Base-by-base conservation (phyloP, 2,888 invertebrate genomes). In the Leucophenga maculata region DNA sequence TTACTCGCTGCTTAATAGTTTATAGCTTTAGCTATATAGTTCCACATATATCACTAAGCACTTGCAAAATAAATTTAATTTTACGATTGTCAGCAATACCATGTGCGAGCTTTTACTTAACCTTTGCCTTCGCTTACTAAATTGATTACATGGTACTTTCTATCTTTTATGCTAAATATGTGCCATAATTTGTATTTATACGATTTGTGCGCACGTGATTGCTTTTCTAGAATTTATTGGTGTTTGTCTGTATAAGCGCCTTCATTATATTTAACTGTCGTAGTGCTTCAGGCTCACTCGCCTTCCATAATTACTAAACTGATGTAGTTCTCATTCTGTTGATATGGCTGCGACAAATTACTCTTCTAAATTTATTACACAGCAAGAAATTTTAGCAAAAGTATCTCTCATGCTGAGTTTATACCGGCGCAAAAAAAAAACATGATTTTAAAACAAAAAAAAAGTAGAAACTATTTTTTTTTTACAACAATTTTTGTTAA, bases 111-210 rank as follows among this genome's bases (percentile, higher is more conserved):
- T 82, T 80, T 79, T 78, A 75, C 77, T 80, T 81, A 80, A 80
- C 83, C 79, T 82, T 79, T 80, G 79, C 76, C 81, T 70, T 32
- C 16, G 20, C n/a, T n/a, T n/a, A 32, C 4, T 39, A 39, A 32
- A 44, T 44, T 39, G 60, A 39, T 60, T 32, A 60, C 44, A 44
- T 60, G 13, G 14, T 22, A 11, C 1, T 31, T 57, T 13, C 57
- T 26, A 57, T 39, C 18, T 60, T n/a, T 39, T 18, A 44, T 60
- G 60, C 20, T 60, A 39, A 39, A 3, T 60, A 20, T 44, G n/a
- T 31, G 57, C 59, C 68, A 77, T 82, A 80, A 80, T 80, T 82
- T 82, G 78, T 80, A 79, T 79, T 83, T 80, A 80, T 79, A 77
- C 75, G 74, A 65, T 69, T 59, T 67, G 50, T 62, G 70, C 55